phyloP scores from a whole-genome alignment of 2,888 invertebrate species.

The Hydriomena furcata region DNA sequence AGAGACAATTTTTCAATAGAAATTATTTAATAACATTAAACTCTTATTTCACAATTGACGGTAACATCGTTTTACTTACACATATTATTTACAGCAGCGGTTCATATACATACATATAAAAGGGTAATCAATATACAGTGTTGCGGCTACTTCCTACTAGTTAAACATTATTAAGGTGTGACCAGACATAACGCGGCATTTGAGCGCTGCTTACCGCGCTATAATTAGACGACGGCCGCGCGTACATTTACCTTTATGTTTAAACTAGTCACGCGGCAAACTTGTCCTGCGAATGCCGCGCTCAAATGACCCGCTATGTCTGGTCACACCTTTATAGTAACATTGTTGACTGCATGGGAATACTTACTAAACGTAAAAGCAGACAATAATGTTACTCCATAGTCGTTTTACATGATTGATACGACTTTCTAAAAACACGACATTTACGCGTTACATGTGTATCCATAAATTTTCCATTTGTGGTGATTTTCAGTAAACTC shows the following conservation, averaged over 20 bases:
- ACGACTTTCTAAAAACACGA: not conserved
- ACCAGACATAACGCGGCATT: too few relatives aligned
- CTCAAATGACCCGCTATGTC: too few relatives aligned
- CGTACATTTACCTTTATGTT: too few relatives aligned
- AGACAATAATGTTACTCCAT: constrained; percentile 8
- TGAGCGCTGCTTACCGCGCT: too few relatives aligned
- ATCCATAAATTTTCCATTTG: too few relatives aligned
- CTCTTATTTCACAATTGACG: constrained; percentile 83
- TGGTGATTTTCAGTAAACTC: too few relatives aligned
- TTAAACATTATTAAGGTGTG: constrained; percentile 12
- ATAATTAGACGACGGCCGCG: too few relatives aligned
- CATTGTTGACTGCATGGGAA: constrained; percentile 11
- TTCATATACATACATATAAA: constrained; percentile 66
- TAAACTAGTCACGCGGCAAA: too few relatives aligned
- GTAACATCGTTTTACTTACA: constrained; percentile 84
- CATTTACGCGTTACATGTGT: too few relatives aligned
- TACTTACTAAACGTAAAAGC: constrained; percentile 12
- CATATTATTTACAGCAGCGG: constrained; percentile 79
- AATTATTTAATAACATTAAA: constrained; percentile 84
- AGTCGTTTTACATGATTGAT: constrained; percentile 7
- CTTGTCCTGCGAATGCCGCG: too few relatives aligned
- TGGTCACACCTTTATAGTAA: too few relatives aligned
- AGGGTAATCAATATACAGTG: constrained; percentile 37
- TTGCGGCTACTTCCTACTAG: constrained; percentile 17
- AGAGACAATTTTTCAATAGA: constrained; percentile 75